These are phyloP conservation scores for Anguilla obscura DNA, from an alignment of 2,797 vertebrate genomes.

Conservation along the genomic window DNA sequence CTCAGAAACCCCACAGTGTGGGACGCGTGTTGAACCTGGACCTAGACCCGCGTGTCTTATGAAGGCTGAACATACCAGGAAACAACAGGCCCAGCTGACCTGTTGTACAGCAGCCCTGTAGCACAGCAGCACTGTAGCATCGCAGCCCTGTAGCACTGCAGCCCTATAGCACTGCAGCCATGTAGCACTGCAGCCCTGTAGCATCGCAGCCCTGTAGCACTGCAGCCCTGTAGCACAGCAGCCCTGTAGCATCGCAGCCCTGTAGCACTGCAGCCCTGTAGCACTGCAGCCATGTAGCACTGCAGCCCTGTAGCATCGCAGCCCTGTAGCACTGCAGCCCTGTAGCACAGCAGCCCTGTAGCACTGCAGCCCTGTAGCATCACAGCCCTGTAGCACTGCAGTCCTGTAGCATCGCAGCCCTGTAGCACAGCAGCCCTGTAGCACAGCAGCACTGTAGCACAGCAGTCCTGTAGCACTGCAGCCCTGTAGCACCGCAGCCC, in stretches of 20 bases:
- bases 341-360: no score
- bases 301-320: background rate
- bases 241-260: background rate
- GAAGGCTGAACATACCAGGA: conserved; percentile 40
- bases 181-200: background rate
- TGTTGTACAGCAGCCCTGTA: no score
- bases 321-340: background rate
- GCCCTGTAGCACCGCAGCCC: conserved; percentile 29
- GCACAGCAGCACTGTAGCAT: conserved; percentile 18
- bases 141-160: no score
- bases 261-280: background rate
- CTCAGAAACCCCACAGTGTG: background rate
- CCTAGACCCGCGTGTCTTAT: conserved; percentile 32
- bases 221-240: no score
- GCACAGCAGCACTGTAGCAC: no score
- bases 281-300: no score
- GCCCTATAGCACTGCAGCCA: background rate
- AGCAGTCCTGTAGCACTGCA: background rate
- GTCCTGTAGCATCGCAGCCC: background rate
- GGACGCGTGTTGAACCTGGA: conserved; percentile 40
- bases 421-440: background rate
- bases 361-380: conserved; percentile 24
- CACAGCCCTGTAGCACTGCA: conserved; percentile 6
- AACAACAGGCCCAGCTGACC: conserved; percentile 36
- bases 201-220: conserved; percentile 12